Base-by-base conservation (phyloP, 92 coral and sea anemone species). In the Palythoa grandis region DNA sequence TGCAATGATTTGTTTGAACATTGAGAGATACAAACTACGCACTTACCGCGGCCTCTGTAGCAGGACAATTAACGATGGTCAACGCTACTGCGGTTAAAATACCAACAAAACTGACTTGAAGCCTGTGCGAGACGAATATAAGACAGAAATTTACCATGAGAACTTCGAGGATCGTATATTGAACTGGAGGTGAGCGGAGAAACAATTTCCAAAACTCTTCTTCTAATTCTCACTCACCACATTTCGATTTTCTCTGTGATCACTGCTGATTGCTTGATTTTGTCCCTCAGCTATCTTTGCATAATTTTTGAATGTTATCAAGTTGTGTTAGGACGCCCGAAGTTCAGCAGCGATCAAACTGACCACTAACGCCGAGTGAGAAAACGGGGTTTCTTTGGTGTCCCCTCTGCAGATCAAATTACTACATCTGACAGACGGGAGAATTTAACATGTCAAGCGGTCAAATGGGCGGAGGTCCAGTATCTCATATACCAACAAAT, bases 341-440 rank as follows among this genome's bases (percentile, higher is more conserved):
- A 87, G 87, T 70, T 79, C 94, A 76, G 89, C 76, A 83, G 87
- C 78, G 91, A 90, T 85, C 86, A 54, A 85, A 76, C 53, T 91
- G 82, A 89, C 93, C 77, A 87, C 85, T 87, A 86, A 91, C 91
- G 87, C 80, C 77, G 94, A 82, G 86, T 77, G 92, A 89, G 93
- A 87, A 89, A 91, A 89, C 78, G 97, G 93, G 86, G 92, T 80
- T 84, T 83, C 93, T 88, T 93, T 88, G 94, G 76, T 73, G 92
- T 72, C 86, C 86, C 80, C 86, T 52, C 70, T 72, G 75, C 86
- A 86, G 95, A 93, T 90, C 90, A 86, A 68, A 83, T 93, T 93
- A 87, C 97, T 39, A 69, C 50, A 74, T 79, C 68, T 87, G 92
- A 87, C 92, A 87, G 90, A 76, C 88, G 72, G 87, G 75, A 82